Conservation (phyloP, 2,888 invertebrate species). For the Hirtodrosophila alboralis region DNA sequence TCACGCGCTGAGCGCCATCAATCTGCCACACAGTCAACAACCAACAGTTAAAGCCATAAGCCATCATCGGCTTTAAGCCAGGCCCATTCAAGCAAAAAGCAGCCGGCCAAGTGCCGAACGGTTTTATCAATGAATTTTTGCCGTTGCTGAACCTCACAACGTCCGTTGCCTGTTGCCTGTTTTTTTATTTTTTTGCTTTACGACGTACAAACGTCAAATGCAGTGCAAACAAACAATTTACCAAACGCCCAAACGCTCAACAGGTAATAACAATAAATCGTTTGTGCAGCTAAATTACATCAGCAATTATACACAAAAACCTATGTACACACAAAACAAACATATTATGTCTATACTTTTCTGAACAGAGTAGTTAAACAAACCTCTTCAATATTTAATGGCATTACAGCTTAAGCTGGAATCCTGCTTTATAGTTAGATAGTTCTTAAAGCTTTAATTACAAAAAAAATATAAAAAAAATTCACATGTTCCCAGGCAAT, state of each 20-base stretch:
- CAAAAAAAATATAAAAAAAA: no score
- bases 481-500: no score
- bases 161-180: constrained; percentile 11
- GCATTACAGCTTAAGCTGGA: no score
- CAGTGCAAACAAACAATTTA: constrained; percentile 58
- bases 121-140: constrained; percentile 76
- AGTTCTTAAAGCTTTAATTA: no score
- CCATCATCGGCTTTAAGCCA: constrained; percentile 37
- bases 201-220: constrained; percentile 22
- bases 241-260: constrained; percentile 48
- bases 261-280: constrained; percentile 39
- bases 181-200: constrained; percentile 21
- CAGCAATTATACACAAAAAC: constrained; percentile 25
- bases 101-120: constrained; percentile 47
- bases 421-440: no score
- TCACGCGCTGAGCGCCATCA: constrained; percentile 60
- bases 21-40: constrained; percentile 41
- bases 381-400: no score
- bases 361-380: no score
- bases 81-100: constrained; percentile 68
- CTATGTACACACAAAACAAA: neutral
- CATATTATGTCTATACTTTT: neutral
- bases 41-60: constrained; percentile 17
- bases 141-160: constrained; percentile 48
- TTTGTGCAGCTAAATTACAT: constrained; percentile 38